phyloP scores from a whole-genome alignment of 2,113 vertebrate genomes.

The Hippocampus barbouri region DNA sequence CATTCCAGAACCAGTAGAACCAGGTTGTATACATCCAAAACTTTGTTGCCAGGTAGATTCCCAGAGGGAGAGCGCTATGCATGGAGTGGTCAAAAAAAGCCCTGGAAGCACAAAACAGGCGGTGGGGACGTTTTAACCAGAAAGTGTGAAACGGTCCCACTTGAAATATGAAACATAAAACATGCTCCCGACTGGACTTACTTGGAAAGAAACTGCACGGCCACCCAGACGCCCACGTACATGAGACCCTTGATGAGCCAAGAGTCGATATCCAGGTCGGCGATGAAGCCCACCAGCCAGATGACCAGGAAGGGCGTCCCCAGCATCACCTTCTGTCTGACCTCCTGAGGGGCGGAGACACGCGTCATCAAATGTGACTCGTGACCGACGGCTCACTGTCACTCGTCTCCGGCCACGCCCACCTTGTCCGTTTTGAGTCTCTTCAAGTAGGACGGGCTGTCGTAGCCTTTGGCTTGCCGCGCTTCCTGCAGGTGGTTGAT shows the following conservation, averaged over 20 bases:
- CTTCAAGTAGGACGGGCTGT: conserved; percentile 94
- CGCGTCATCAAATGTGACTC: background rate
- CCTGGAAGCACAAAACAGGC: conserved; percentile 58
- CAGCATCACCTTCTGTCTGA: conserved; percentile 98
- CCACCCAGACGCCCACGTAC: conserved; percentile 92
- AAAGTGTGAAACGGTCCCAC: background rate
- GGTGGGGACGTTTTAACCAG: too few relatives aligned
- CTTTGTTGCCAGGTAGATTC: conserved; percentile 98
- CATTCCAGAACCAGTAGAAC: conserved; percentile 99
- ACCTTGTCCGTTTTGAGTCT: conserved; percentile 98
- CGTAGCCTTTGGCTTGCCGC: conserved; percentile 95
- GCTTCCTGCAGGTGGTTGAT: conserved; percentile 97
- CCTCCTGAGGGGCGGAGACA: conserved; percentile 75
- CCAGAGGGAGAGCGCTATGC: conserved; percentile 97
- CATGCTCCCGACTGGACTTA: conserved; percentile 65
- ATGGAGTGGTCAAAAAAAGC: conserved; percentile 99
- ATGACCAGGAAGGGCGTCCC: conserved; percentile 98
- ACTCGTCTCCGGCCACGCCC: conserved; percentile 16
- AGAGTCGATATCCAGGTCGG: conserved; percentile 94
- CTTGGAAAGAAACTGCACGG: conserved; percentile 98
- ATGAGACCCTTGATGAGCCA: conserved; percentile 97
- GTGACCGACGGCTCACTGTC: background rate
- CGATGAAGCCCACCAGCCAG: conserved; percentile 98
- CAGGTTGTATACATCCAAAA: conserved; percentile 99
- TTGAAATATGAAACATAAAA: background rate